phyloP scores from a whole-genome alignment of 2,888 invertebrate species.

The Alentia gelatinosa region DNA sequence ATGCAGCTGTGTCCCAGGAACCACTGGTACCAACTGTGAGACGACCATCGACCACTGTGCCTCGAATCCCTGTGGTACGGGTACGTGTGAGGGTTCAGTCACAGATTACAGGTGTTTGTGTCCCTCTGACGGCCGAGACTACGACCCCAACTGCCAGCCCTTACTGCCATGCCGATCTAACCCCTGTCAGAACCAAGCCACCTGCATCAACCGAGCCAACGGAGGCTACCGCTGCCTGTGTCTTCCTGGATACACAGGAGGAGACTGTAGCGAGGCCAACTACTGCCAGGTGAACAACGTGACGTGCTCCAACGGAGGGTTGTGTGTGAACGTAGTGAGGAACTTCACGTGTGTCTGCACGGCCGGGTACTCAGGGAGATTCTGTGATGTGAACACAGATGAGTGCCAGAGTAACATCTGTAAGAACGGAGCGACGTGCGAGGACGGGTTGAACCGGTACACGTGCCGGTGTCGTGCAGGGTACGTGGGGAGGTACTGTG shows the following conservation, averaged over 20 bases:
- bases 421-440: conserved; percentile 56
- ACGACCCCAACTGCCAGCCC: not conserved
- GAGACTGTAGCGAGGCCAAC: not conserved
- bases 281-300: not conserved
- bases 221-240: not conserved
- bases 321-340: not conserved
- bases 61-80: conserved; percentile 21
- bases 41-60: conserved; percentile 52
- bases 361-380: conserved; percentile 22
- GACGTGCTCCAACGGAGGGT: not conserved
- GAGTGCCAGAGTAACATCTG: conserved; percentile 55
- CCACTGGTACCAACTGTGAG: conserved; percentile 55
- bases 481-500: conserved; percentile 56
- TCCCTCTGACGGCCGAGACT: not conserved
- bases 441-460: conserved; percentile 82
- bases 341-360: conserved; percentile 40
- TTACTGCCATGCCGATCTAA: not conserved
- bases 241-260: not conserved
- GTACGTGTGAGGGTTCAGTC: not conserved
- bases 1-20: conserved; percentile 14
- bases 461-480: conserved; percentile 92
- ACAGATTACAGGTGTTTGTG: not conserved
- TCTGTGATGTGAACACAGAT: conserved; percentile 50
- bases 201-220: not conserved
- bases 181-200: conserved; percentile 9